phyloP scores from a whole-genome alignment of 2,888 invertebrate species.

The Dryocosmus kuriphilus region DNA sequence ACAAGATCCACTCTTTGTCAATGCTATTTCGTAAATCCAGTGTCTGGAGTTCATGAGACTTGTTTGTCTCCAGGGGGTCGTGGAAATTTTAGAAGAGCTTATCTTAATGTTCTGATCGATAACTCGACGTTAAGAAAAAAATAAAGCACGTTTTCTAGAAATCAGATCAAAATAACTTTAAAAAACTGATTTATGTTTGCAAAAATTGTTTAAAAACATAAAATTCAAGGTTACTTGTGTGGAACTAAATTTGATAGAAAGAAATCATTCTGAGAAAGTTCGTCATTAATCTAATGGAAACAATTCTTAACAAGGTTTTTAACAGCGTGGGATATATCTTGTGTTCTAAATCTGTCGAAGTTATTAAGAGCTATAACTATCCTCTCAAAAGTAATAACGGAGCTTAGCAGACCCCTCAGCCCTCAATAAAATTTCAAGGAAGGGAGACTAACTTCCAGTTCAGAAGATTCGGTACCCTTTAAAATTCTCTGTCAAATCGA shows the following conservation, averaged over 20 bases:
- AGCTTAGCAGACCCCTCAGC: not conserved
- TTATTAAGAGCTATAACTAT: not conserved
- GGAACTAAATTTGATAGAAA: not conserved
- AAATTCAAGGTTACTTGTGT: not conserved
- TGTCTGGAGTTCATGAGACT: conserved; percentile 9
- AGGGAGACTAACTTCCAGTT: not conserved
- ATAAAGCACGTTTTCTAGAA: not conserved
- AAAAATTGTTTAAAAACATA: not conserved
- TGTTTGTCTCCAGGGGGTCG: conserved; percentile 28
- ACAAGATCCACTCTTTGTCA: not conserved
- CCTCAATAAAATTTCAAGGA: not conserved
- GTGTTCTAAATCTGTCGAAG: not conserved
- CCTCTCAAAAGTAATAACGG: not conserved
- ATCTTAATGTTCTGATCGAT: conserved; percentile 20
- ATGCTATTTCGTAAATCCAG: conserved; percentile 17
- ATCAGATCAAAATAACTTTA: not conserved
- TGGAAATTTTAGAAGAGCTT: conserved; percentile 27
- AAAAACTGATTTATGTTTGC: not conserved
- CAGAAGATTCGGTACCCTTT: not conserved
- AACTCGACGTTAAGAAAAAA: not conserved
- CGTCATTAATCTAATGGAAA: not conserved
- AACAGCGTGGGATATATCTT: not conserved
- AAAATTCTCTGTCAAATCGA: not conserved
- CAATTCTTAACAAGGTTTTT: not conserved
- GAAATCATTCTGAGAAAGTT: too few relatives aligned